Evolutionary conservation across 2,113 vertebrate species (phyloP).

Genomic region (Ciconia stormi): DNA sequence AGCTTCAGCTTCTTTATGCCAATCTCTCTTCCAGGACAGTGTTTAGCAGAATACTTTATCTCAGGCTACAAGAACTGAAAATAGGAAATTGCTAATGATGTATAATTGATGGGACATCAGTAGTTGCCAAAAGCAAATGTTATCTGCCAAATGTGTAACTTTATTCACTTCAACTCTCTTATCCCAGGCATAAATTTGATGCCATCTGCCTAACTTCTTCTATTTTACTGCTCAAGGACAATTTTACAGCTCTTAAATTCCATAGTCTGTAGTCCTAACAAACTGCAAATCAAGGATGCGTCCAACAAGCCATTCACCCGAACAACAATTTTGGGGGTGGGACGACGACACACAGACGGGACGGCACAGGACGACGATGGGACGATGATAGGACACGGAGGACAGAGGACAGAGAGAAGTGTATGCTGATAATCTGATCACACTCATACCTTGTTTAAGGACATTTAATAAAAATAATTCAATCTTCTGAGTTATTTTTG

Average conservation of each 20-base stretch:
- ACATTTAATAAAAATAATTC: not conserved
- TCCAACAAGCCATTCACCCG: not conserved
- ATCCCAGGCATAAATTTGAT: not conserved
- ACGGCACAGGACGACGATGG: too few relatives aligned
- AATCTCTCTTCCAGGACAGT: not conserved
- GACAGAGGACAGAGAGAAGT: not conserved
- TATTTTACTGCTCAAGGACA: not conserved
- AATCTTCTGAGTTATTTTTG: not conserved
- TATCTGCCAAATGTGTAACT: not conserved
- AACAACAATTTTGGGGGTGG: not conserved
- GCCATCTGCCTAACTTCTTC: not conserved
- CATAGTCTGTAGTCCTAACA: not conserved
- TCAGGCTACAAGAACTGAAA: not conserved
- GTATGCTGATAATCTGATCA: not conserved
- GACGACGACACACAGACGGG: too few relatives aligned
- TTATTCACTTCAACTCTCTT: not conserved
- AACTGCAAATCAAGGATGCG: not conserved
- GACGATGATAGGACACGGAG: too few relatives aligned
- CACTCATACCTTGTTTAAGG: not conserved
- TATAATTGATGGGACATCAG: not conserved
- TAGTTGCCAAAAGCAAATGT: slow-evolving; percentile 28
- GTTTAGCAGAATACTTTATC: not conserved
- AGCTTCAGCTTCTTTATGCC: not conserved
- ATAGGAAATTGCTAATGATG: not conserved
- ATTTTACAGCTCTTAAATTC: not conserved